Conservation (phyloP, 2,113 vertebrate genomes). For the Antidorcas marsupialis region DNA sequence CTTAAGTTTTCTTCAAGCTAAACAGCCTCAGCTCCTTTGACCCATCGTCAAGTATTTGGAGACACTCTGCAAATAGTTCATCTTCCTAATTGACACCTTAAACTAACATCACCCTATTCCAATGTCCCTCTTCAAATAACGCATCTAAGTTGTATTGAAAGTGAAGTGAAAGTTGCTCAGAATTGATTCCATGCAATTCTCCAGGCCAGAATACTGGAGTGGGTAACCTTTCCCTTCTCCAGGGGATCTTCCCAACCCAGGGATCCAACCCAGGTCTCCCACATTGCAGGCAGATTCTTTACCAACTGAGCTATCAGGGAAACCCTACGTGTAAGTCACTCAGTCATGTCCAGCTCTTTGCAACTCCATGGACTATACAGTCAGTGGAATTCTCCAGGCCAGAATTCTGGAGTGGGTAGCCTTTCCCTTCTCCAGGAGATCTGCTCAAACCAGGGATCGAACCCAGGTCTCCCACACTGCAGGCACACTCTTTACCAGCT, state of each 20-base stretch:
- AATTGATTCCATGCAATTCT: not conserved
- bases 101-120: not conserved
- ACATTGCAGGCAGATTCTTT: not conserved
- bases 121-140: not conserved
- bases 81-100: not conserved
- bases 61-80: not conserved
- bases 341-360: fast-evolving
- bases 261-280: not conserved
- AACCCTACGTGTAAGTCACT: not conserved
- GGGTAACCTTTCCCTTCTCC: not conserved
- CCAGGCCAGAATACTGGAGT: not conserved
- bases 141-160: not conserved
- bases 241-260: not conserved
- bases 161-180: not conserved
- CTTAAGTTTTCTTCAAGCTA: not conserved
- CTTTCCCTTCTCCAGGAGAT: not conserved
- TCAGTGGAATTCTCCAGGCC: not conserved
- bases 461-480: not conserved
- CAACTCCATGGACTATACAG: not conserved
- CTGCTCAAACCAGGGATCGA: not conserved
- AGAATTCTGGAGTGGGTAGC: not conserved
- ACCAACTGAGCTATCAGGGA: not conserved
- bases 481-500: not conserved
- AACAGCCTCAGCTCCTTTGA: not conserved
- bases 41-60: not conserved